Conservation (phyloP, 2,113 vertebrate genomes). For the Menidia beryllina region DNA sequence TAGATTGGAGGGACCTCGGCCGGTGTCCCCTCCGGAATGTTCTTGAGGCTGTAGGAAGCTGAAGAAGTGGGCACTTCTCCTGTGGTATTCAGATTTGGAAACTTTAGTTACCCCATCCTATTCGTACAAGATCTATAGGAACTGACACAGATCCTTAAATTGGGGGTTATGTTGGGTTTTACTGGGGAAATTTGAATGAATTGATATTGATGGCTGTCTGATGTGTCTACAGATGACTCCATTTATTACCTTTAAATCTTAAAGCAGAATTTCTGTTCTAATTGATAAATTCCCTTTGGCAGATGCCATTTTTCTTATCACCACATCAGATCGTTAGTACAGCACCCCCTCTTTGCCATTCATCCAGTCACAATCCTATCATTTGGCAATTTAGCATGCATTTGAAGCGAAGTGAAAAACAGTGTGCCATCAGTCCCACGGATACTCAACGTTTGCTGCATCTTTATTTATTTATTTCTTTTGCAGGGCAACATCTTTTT, state of each 20-base stretch:
- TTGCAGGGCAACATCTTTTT: background rate
- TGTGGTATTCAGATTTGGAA: constrained; percentile 41
- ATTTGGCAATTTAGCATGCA: background rate
- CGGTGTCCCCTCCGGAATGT: constrained; percentile 29
- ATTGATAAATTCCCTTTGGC: too few relatives aligned
- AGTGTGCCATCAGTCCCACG: constrained; percentile 25
- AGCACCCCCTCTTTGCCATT: background rate
- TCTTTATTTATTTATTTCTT: constrained; percentile 2
- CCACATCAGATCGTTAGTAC: background rate
- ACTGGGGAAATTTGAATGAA: background rate
- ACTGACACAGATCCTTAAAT: background rate
- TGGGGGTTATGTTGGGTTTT: background rate
- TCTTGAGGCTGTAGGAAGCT: constrained; percentile 32
- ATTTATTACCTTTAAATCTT: background rate
- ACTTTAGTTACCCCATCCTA: background rate
- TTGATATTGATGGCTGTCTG: background rate
- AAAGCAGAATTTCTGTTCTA: too few relatives aligned
- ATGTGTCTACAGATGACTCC: background rate
- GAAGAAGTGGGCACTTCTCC: constrained; percentile 35
- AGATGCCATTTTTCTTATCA: background rate
- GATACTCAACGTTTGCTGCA: background rate
- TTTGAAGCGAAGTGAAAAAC: constrained; percentile 1
- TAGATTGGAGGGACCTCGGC: constrained; percentile 5
- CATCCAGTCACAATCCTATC: background rate
- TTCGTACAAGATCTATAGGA: constrained; percentile 1